phyloP scores from a whole-genome alignment of 1,140 invertebrate genomes.

The Nasonia longicornis region DNA sequence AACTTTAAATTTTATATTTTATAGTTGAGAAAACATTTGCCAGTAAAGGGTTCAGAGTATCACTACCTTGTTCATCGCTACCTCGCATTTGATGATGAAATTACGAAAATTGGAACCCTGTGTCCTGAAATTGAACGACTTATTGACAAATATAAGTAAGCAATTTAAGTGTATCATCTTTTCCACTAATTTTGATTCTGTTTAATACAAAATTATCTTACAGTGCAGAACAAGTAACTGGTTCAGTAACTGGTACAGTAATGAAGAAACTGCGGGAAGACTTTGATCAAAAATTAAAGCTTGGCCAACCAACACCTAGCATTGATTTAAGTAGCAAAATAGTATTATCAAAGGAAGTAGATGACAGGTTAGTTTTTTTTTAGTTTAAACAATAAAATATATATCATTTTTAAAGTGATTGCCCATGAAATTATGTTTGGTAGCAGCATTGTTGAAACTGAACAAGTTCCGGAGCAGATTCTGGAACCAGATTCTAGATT shows the following conservation, averaged over 20 bases:
- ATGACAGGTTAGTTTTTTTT: slow-evolving; percentile 25
- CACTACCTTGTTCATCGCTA: slow-evolving; percentile 71
- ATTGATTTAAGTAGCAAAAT: slow-evolving; percentile 29
- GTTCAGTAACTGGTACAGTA: slow-evolving; percentile 45
- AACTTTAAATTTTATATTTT: slow-evolving; percentile 20
- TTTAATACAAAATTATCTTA: slow-evolving; percentile 19
- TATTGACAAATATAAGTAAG: slow-evolving; percentile 73
- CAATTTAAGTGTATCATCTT: background rate
- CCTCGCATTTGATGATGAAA: slow-evolving; percentile 75
- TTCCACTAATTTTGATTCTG: slow-evolving; percentile 6
- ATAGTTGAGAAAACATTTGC: slow-evolving; percentile 65
- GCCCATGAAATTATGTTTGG: background rate
- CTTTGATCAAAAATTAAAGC: slow-evolving; percentile 39
- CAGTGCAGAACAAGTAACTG: slow-evolving; percentile 48
- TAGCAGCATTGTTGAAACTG: slow-evolving; percentile 6
- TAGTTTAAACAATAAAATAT: background rate
- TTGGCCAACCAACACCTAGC: slow-evolving; percentile 9
- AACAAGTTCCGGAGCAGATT: slow-evolving; percentile 5
- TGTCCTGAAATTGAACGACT: slow-evolving; percentile 74
- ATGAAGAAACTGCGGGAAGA: slow-evolving; percentile 47
- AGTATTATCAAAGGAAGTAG: slow-evolving; percentile 15
- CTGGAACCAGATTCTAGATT: background rate
- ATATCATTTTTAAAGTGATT: background rate
- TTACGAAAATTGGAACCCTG: slow-evolving; percentile 72
- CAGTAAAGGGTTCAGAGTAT: slow-evolving; percentile 69